These are phyloP conservation scores for Protonemura montana DNA, from an alignment of 2,888 invertebrate genomes.

Conservation along the genomic window DNA sequence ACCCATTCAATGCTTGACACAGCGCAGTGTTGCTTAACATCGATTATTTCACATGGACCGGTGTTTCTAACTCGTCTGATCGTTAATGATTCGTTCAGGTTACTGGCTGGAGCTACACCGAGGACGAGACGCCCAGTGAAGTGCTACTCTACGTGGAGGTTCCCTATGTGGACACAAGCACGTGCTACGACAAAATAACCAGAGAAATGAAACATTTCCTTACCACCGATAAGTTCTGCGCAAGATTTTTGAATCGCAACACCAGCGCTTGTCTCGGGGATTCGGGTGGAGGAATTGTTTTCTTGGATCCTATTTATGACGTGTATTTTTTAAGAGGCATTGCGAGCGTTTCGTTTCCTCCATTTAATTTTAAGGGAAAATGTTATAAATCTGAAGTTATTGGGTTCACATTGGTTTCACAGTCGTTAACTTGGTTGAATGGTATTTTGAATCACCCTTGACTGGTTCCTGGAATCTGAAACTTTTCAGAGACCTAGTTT, in stretches of 20 bases:
- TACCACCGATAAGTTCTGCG: not conserved
- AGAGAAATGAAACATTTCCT: not conserved
- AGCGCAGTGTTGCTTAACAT: too few relatives aligned
- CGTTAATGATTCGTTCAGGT: not conserved
- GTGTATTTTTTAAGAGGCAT: not conserved
- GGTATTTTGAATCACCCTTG: too few relatives aligned
- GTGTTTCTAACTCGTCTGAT: too few relatives aligned
- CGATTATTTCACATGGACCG: too few relatives aligned
- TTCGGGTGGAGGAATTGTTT: not conserved
- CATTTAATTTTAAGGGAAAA: not conserved
- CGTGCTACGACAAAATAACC: not conserved
- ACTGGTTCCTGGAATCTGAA: too few relatives aligned
- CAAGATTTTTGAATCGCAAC: not conserved
- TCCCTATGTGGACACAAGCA: not conserved
- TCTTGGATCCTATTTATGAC: not conserved
- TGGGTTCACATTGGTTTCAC: not conserved
- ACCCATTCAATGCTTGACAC: too few relatives aligned
- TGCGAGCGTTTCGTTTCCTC: not conserved
- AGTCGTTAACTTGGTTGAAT: not conserved
- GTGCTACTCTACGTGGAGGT: not conserved
- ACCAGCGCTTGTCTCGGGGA: not conserved
- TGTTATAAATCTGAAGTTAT: not conserved
- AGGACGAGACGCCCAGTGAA: not conserved
- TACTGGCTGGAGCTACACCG: not conserved
- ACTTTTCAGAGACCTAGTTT: too few relatives aligned